Conservation (phyloP, 2,113 vertebrate genomes). For the Catagonus wagneri region DNA sequence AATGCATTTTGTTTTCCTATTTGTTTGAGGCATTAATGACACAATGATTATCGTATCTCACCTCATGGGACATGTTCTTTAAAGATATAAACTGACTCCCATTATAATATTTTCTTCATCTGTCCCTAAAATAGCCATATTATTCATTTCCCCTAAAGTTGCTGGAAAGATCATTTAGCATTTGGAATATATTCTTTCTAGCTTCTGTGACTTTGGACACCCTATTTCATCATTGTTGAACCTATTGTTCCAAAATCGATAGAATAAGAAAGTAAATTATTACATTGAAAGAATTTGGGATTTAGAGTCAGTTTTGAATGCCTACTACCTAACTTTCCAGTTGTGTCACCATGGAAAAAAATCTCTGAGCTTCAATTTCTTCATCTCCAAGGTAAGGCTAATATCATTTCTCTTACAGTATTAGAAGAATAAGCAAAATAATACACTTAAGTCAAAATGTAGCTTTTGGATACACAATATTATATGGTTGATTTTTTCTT, state of each 20-base stretch:
- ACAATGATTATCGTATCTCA: neutral
- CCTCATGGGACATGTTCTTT: neutral
- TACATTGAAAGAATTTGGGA: neutral
- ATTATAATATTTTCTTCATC: conserved; percentile 41
- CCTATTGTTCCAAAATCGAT: neutral
- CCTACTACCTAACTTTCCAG: neutral
- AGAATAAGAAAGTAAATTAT: neutral
- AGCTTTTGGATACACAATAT: conserved; percentile 12
- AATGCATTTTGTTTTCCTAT: conserved; percentile 1
- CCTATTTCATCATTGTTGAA: neutral
- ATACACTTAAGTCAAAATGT: neutral
- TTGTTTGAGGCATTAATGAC: neutral
- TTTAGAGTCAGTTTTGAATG: neutral
- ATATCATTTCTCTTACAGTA: neutral
- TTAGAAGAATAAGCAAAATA: conserved; percentile 34
- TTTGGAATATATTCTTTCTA: neutral
- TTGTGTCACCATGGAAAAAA: neutral
- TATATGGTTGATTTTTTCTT: conserved; percentile 5
- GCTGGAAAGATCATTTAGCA: neutral
- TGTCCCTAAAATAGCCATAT: neutral
- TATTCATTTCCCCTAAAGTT: neutral
- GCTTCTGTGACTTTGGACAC: neutral
- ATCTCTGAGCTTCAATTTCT: conserved; percentile 6
- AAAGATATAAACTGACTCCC: neutral
- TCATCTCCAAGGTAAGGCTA: neutral